These are phyloP conservation scores for Sebastes trivittatus DNA, from an alignment of 2,797 vertebrate species.

Conservation along the genomic window DNA sequence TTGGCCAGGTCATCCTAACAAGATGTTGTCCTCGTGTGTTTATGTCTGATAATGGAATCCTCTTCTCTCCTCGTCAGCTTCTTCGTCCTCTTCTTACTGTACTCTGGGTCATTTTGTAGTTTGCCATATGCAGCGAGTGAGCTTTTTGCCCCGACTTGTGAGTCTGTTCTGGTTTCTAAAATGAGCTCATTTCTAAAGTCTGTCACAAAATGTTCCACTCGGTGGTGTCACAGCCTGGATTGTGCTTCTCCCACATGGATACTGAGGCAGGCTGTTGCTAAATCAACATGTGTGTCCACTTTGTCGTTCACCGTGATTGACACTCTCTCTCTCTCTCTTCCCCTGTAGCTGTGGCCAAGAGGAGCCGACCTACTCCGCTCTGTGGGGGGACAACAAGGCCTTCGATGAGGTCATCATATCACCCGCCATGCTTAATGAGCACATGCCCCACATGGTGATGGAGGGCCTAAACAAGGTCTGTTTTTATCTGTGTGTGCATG, in stretches of 20 bases:
- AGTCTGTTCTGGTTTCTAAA: neutral
- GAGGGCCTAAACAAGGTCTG: conserved; percentile 96
- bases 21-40: too few relatives aligned
- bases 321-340: neutral
- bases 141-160: neutral
- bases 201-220: neutral
- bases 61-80: neutral
- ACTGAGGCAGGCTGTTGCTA: neutral
- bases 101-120: neutral
- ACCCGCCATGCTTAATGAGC: conserved; percentile 97
- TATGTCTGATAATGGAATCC: neutral
- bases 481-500: conserved; percentile 33
- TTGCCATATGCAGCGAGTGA: neutral
- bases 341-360: conserved; percentile 92
- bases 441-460: conserved; percentile 98
- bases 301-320: neutral
- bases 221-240: neutral
- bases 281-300: conserved; percentile 3
- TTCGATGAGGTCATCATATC: conserved; percentile 99
- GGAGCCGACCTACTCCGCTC: conserved; percentile 98
- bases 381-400: conserved; percentile 98
- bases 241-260: neutral
- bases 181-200: neutral
- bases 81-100: neutral
- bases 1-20: neutral